phyloP scores from a whole-genome alignment of 2,888 invertebrate species.

The Sinodicranocentrus sp. region DNA sequence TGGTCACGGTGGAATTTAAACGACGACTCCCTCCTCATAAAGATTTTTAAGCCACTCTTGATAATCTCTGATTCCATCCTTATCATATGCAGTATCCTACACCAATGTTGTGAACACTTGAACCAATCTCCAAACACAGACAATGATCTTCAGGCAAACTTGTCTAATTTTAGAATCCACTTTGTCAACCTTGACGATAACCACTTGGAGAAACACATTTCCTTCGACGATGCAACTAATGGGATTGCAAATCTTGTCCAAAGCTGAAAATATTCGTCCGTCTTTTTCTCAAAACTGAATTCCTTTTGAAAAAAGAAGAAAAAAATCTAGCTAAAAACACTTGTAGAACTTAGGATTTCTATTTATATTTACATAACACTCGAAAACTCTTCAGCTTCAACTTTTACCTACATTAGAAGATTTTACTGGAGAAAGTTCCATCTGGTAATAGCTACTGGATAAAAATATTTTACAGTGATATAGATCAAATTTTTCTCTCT shows the following conservation, averaged over 20 bases:
- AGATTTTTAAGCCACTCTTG: too few relatives aligned
- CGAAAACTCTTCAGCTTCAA: neutral
- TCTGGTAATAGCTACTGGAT: too few relatives aligned
- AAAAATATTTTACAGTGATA: neutral
- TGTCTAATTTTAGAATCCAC: too few relatives aligned
- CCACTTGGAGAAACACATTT: neutral
- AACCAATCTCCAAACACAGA: neutral
- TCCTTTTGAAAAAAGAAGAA: neutral
- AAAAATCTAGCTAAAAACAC: neutral
- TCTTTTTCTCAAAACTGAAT: neutral
- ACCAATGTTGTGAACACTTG: neutral
- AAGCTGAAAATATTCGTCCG: conserved; percentile 22
- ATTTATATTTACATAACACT: neutral
- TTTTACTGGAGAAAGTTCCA: neutral
- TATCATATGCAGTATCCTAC: neutral
- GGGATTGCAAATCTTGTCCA: neutral
- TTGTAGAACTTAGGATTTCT: neutral
- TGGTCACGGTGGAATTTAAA: too few relatives aligned
- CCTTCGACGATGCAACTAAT: neutral
- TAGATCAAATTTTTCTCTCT: too few relatives aligned
- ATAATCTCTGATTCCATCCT: neutral
- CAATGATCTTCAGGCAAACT: too few relatives aligned
- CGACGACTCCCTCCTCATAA: too few relatives aligned
- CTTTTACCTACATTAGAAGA: neutral
- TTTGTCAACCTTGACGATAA: neutral